A percentile compares a stretch with the other conserved stretches of the same genome.
Conservation (phyloP, 2,113 vertebrate species). For the Rhineura floridana region DNA sequence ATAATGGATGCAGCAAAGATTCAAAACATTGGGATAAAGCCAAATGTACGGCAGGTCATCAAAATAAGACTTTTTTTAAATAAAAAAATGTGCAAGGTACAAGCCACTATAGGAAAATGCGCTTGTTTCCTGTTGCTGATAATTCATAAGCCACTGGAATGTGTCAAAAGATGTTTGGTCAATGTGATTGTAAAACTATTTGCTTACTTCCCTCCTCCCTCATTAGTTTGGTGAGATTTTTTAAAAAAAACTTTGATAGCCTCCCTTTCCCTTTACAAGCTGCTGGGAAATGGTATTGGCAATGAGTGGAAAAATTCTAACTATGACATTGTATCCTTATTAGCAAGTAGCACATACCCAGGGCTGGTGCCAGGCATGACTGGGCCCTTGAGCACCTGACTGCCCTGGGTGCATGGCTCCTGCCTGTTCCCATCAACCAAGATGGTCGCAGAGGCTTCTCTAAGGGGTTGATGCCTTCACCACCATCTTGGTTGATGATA, state of each 20-base stretch:
- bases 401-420: too few relatives aligned
- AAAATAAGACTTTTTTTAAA: conserved; percentile 61
- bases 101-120: conserved; percentile 48
- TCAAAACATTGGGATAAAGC: conserved; percentile 52
- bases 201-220: conserved; percentile 45
- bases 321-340: conserved; percentile 27
- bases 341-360: conserved; percentile 47
- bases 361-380: too few relatives aligned
- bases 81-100: conserved; percentile 53
- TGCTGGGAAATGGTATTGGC: conserved; percentile 22
- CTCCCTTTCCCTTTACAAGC: conserved; percentile 29
- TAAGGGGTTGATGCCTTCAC: not conserved
- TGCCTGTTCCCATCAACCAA: too few relatives aligned
- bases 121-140: conserved; percentile 24
- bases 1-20: conserved; percentile 33
- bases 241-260: not conserved
- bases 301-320: conserved; percentile 63
- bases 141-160: conserved; percentile 19
- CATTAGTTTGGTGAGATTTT: conserved; percentile 42
- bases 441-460: too few relatives aligned
- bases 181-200: conserved; percentile 43
- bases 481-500: too few relatives aligned
- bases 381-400: too few relatives aligned
- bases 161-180: conserved; percentile 41
- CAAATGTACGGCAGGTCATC: conserved; percentile 35